phyloP scores from a whole-genome alignment of 1,140 invertebrate genomes.

The Helicoverpa armigera region DNA sequence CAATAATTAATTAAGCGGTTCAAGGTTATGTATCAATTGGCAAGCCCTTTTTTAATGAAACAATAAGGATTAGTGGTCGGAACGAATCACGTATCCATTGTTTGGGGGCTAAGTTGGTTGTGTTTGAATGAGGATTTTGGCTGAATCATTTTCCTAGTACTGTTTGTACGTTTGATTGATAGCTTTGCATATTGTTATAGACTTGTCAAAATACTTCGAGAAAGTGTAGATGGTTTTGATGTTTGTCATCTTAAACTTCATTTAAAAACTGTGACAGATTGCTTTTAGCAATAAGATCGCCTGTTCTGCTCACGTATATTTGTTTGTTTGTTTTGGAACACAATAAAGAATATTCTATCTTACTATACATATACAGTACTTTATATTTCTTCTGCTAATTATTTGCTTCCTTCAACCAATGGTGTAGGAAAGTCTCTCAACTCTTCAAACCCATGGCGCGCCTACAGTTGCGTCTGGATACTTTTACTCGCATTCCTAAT shows the following conservation, averaged over 20 bases:
- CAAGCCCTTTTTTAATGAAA: slow-evolving; percentile 39
- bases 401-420: not conserved
- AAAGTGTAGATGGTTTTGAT: too few species aligned
- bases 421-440: slow-evolving; percentile 34
- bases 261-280: too few species aligned
- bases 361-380: too few species aligned
- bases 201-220: too few species aligned
- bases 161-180: too few species aligned
- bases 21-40: slow-evolving; percentile 48
- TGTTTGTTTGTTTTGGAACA: too few species aligned
- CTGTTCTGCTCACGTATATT: too few species aligned
- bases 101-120: slow-evolving; percentile 2
- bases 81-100: slow-evolving; percentile 31
- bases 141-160: not conserved
- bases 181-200: too few species aligned
- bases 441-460: slow-evolving; percentile 42
- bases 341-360: too few species aligned
- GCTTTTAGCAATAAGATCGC: too few species aligned
- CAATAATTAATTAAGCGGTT: slow-evolving; percentile 27
- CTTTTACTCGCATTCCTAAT: slow-evolving; percentile 79
- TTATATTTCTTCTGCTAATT: too few species aligned
- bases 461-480: slow-evolving; percentile 61
- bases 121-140: not conserved
- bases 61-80: slow-evolving; percentile 30
- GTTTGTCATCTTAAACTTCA: too few species aligned